phyloP scores from a whole-genome alignment of 2,888 invertebrate genomes.

The Chymomyza procnemis region DNA sequence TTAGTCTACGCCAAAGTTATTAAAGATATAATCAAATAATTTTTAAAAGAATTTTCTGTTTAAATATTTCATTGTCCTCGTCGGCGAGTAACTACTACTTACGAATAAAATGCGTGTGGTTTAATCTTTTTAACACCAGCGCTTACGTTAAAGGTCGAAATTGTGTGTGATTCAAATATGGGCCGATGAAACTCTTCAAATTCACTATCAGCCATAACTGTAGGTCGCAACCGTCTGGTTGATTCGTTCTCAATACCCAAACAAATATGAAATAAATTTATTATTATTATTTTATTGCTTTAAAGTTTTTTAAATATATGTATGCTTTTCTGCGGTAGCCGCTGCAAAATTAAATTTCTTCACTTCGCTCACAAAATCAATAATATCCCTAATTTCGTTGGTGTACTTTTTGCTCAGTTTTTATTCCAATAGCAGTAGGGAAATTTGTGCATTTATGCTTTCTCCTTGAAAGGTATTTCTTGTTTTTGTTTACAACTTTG shows the following conservation, averaged over 20 bases:
- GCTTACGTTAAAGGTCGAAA: slow-evolving; percentile 81
- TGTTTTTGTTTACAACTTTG: slow-evolving; percentile 67
- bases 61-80: background rate
- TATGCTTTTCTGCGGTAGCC: slow-evolving; percentile 23
- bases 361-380: slow-evolving; percentile 68
- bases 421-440: slow-evolving; percentile 29
- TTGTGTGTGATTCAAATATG: slow-evolving; percentile 83
- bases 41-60: background rate
- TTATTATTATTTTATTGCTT: background rate
- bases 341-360: slow-evolving; percentile 64
- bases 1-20: slow-evolving; percentile 81
- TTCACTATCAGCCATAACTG: slow-evolving; percentile 91
- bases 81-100: slow-evolving; percentile 79
- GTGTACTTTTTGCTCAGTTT: slow-evolving; percentile 21
- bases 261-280: slow-evolving; percentile 1
- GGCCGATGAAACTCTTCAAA: slow-evolving; percentile 93
- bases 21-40: background rate
- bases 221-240: slow-evolving; percentile 57
- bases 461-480: slow-evolving; percentile 27
- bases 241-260: slow-evolving; percentile 26
- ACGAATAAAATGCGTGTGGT: slow-evolving; percentile 93
- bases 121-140: slow-evolving; percentile 83
- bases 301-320: no score
- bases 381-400: slow-evolving; percentile 65
- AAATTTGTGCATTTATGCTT: slow-evolving; percentile 54